Evolutionary conservation across 2,888 invertebrate species (phyloP), one percentile per base, ranked within the genome.

Genomic region (Hydroisotoma schaefferi): DNA sequence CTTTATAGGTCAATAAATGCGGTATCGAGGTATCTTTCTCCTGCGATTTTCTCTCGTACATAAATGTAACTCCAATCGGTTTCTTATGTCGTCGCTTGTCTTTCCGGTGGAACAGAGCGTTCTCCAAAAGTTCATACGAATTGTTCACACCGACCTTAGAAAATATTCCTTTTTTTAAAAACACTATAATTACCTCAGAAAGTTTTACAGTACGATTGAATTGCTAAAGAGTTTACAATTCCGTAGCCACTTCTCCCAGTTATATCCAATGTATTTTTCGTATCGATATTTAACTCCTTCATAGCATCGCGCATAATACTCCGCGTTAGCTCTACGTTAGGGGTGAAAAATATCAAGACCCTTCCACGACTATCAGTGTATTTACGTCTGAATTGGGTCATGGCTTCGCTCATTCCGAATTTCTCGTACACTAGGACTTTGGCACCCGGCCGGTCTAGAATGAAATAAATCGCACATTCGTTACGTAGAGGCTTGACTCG

Each of bases 41-140:
- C 2, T 37, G 20, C 18, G 52, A 37, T 3, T 43, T 49, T 0
- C 57, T 44, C 10, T 65, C 57, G 25, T 60, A 59, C 1, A 46
- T 29, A 38, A 69, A 69, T 1, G 58, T 23, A 1, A 69, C 55
- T 15, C 55, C 67, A 10, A 67, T 40, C 2, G 69, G 69, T 12
- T 20, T 18, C 12, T 29, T 48, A 23, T 69, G 69, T 23, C 23
- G 29, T 25, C 33, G 37, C 0, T 8, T 27, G 1, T 40, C 38
- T 26, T 38, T 38, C 10, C 59, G 52, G 46, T 69, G 67, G 12
- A 59, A 23, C 8, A 69, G 2, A 2, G 63, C 57, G 10, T 55
- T 47, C 43, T 67, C 69, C 12, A 61, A 23, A n/a, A 68, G 8
- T 29, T 67, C 63, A 29, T 25, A 6, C 2, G 12, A 27, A 27